phyloP scores from a whole-genome alignment of 2,113 vertebrate species.

The Picathartes gymnocephalus region DNA sequence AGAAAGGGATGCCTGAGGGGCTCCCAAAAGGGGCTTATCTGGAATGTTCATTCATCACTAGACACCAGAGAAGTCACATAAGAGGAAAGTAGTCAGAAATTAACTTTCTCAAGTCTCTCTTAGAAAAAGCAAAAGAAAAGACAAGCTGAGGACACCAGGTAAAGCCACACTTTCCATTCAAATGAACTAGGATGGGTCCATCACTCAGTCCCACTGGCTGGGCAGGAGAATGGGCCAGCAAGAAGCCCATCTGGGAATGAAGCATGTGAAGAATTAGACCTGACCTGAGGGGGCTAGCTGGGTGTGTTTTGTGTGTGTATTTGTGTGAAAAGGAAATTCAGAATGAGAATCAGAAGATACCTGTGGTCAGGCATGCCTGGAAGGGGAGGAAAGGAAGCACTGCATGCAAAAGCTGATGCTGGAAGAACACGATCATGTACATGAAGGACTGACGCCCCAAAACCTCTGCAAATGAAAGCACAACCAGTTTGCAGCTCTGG shows the following conservation, averaged over 20 bases:
- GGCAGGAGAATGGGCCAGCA: background rate
- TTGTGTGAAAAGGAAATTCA: background rate
- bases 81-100: background rate
- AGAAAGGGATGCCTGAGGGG: background rate
- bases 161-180: background rate
- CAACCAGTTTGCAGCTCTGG: background rate
- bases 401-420: background rate
- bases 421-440: accelerated
- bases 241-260: background rate
- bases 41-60: background rate
- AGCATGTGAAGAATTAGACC: background rate
- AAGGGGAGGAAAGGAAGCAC: background rate
- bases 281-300: background rate
- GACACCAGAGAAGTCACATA: background rate
- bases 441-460: background rate
- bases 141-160: background rate
- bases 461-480: background rate
- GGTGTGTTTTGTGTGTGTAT: accelerated
- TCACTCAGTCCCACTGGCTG: background rate
- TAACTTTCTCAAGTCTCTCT: background rate
- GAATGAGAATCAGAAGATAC: background rate
- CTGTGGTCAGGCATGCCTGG: background rate
- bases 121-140: background rate
- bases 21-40: background rate
- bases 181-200: background rate